Evolutionary conservation across 2,797 vertebrate genomes (phyloP), one percentile per base, ranked within the genome.

Genomic region (Trachurus trachurus): DNA sequence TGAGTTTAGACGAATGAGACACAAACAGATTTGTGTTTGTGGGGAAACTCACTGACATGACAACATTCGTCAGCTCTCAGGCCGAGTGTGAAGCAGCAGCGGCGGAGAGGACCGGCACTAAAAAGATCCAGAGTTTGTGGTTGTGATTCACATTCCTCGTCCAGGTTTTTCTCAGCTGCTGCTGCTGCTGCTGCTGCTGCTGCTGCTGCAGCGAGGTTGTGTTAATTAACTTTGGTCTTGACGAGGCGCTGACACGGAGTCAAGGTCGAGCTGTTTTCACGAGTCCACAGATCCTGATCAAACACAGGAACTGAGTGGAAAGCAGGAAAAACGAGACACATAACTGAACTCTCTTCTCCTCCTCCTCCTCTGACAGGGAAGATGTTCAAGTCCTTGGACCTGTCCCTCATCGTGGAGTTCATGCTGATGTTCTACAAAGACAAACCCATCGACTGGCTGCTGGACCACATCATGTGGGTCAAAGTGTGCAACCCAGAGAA

Each of bases 361-460:
- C 6, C 31, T 34, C 31, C 3, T 26, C 1, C 31, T 77, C 62
- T 15, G 6, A 19, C 89, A 99, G 98, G 98, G 37, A 99, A 99
- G 93, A 98, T 99, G 97, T 99, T 99, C 86, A 99, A 99, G 90
- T 98, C 98, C 0, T 78, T 98, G 92, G 98, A 99, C 87, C 95
- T 99, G 87, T 98, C 97, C 50, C 95, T 99, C 84, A 99, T 99
- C 6, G 98, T 99, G 80, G 98, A 99, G 93, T 99, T 99, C 91
- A 98, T 99, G 93, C 95, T 99, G 65, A 99, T 99, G 98, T 99
- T 99, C 95, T 99, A 99, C 90, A 99, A 98, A 87, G 98, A 99
- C 95, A 99, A 99, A 84, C 98, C 98, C 89, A 99, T 99, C 22
- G 98, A 99, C 91, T 99, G 98, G 98, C 96, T 99, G 69, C 95